Percentiles rank a stretch among this genome's conserved stretches.
These are phyloP conservation scores for Penaeus vannamei DNA, from an alignment of 1,140 invertebrate species.

Conservation along the genomic window DNA sequence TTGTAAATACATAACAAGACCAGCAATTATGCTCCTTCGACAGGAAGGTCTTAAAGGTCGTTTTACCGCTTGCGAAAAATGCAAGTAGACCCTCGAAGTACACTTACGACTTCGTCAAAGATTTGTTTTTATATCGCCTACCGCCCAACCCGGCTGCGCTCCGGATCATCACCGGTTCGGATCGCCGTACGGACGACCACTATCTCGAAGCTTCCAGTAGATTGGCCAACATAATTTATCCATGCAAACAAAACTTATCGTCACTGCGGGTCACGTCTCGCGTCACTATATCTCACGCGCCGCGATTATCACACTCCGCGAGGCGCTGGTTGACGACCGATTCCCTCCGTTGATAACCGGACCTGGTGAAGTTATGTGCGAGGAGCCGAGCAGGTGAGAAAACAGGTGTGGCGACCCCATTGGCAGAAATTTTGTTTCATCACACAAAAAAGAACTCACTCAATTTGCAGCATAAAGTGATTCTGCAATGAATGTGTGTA, in stretches of 20 bases:
- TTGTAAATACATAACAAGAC: neutral
- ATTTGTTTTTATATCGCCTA: neutral
- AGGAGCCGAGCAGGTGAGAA: no score
- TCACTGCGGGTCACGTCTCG: no score
- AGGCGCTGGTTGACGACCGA: no score
- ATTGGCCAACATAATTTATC: no score
- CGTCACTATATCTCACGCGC: no score
- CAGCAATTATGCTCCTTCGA: neutral
- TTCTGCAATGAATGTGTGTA: neutral
- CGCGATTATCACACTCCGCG: no score
- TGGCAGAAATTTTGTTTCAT: constrained; percentile 12
- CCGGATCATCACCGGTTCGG: neutral
- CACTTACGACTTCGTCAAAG: neutral
- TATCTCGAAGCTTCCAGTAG: no score
- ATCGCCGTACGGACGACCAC: no score
- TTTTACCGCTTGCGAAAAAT: no score
- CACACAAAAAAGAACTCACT: neutral
- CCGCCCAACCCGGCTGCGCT: neutral
- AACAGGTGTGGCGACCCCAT: constrained; percentile 4
- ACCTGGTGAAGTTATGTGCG: no score
- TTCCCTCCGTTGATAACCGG: no score
- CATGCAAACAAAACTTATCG: no score
- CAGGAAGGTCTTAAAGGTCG: neutral
- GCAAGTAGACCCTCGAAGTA: constrained; percentile 7
- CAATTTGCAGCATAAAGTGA: constrained; percentile 30